Evolutionary conservation across 2,797 vertebrate genomes (phyloP), one percentile per base, ranked within the genome.

Genomic region (Rachycentron canadum): DNA sequence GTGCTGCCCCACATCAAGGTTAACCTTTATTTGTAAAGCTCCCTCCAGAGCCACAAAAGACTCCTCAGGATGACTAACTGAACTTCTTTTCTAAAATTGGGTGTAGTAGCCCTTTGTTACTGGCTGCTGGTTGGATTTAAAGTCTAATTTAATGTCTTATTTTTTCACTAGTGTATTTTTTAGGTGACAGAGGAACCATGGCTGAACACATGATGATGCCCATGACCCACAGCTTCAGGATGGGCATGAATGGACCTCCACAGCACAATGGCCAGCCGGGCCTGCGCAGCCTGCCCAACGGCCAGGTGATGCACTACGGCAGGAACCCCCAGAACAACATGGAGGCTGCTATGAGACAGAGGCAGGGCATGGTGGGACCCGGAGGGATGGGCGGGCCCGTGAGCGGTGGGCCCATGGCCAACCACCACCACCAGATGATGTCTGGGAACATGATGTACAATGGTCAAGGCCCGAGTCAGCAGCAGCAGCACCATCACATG

Each of bases 151-250:
- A 6, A 32, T 40, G 11, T 65, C 2, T 71, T 58, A 0, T 43
- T 1, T 79, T 52, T 79, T 16, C 13, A 13, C 5, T 4, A 65
- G 14, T 52, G 7, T 77, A 17, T 73, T 43, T 76, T 75, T 74
- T 52, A 90, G 86, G 74, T 60, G 34, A 77, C 21, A 77, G 62
- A 84, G 62, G 76, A 86, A 89, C 83, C 61, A 99, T 99, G 97
- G 96, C 96, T 8, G 98, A 99, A 88, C 98, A 97, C 83, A 95
- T 98, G 95, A 96, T 98, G 97, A 96, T 99, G 95, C 90, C 97
- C 57, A 94, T 97, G 95, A 95, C 92, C 93, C 97, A 97, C 73
- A 86, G 94, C 88, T 99, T 97, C 91, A 94, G 96, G 89, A 95
- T 97, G 96, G 95, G 96, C 36, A 95, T 96, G 94, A 96, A 89